A percentile compares a stretch with the other conserved stretches of the same genome.
Evolutionary conservation across 1,140 invertebrate genomes (phyloP).

Genomic region (Bombus vancouverensis): DNA sequence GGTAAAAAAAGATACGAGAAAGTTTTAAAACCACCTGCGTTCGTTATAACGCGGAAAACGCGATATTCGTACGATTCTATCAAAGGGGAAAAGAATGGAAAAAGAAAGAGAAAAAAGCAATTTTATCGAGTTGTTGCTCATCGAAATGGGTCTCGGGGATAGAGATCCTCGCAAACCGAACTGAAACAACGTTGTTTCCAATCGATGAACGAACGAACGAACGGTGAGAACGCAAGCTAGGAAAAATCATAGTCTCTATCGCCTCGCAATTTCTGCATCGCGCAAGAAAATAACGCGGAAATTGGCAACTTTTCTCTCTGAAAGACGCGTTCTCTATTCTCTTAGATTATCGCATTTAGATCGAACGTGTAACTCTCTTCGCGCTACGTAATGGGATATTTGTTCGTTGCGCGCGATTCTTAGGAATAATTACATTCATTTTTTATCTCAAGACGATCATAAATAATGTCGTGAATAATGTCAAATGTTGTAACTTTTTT

Average conservation of each 20-base stretch:
- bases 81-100: neutral
- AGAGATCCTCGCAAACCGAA: neutral
- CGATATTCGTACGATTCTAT: neutral
- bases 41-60: neutral
- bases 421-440: no score
- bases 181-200: slow-evolving; percentile 57
- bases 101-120: neutral
- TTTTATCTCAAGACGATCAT: no score
- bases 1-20: neutral
- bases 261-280: slow-evolving; percentile 61
- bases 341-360: neutral
- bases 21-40: slow-evolving; percentile 3
- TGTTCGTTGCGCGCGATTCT: no score
- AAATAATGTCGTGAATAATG: no score
- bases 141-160: neutral
- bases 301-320: slow-evolving; percentile 30
- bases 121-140: no score
- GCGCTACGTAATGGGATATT: no score
- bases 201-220: no score
- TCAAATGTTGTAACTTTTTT: no score
- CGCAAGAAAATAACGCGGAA: slow-evolving; percentile 72
- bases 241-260: no score
- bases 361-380: neutral
- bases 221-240: no score
- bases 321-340: slow-evolving; percentile 19